These are phyloP conservation scores for Tympanuchus pallidicinctus DNA, from an alignment of 2,113 vertebrate species.

Conservation along the genomic window DNA sequence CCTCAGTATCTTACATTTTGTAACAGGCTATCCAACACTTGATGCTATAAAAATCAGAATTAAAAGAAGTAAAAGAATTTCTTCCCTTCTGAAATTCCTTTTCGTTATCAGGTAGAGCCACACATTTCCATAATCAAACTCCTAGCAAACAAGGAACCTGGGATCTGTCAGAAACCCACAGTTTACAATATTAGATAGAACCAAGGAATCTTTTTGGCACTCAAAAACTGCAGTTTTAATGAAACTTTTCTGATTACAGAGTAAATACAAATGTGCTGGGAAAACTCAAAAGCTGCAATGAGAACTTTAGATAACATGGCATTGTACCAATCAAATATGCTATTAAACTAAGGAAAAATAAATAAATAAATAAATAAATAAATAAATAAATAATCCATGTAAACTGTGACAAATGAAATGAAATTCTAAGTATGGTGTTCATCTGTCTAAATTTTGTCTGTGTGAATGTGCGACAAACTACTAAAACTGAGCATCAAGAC, in stretches of 20 bases:
- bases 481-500: not conserved
- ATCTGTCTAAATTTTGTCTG: not conserved
- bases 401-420: accelerated
- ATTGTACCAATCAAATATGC: not conserved
- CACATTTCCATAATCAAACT: not conserved
- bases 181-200: not conserved
- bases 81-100: not conserved
- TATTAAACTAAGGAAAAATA: not conserved
- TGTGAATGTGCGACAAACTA: accelerated
- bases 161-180: not conserved
- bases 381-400: not conserved
- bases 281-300: not conserved
- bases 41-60: not conserved
- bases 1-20: not conserved
- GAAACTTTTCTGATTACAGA: not conserved
- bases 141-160: not conserved
- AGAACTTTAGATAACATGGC: not conserved
- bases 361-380: not conserved
- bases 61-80: not conserved
- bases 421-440: not conserved
- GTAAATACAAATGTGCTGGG: not conserved
- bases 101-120: not conserved
- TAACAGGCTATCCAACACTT: not conserved
- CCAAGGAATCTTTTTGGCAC: accelerated
- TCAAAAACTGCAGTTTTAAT: not conserved